phyloP scores from a whole-genome alignment of 2,113 vertebrate genomes.

The Pycnonotus jocosus region DNA sequence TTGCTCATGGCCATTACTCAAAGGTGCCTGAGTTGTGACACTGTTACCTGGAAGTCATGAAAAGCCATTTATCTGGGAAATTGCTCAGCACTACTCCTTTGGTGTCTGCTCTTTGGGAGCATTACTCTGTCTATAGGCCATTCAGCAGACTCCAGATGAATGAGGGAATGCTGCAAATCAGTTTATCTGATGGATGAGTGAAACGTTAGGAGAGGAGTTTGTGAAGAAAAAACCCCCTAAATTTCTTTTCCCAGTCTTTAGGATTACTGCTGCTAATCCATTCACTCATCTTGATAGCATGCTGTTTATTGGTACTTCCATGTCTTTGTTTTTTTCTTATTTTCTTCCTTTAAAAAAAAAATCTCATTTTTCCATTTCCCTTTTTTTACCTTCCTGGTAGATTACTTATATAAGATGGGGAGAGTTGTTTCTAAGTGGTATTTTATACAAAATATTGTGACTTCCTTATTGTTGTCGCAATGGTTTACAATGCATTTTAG shows the following conservation, averaged over 20 bases:
- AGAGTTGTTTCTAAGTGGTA: not conserved
- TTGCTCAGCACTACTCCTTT: not conserved
- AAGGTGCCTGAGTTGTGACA: not conserved
- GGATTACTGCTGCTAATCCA: not conserved
- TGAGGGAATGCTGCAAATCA: not conserved
- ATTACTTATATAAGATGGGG: not conserved
- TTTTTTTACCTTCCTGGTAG: not conserved
- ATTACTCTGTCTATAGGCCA: not conserved
- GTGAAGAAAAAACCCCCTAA: not conserved
- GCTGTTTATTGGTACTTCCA: not conserved
- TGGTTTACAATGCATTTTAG: not conserved
- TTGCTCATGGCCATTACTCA: not conserved
- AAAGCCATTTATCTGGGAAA: not conserved
- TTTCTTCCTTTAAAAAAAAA: too few species aligned
- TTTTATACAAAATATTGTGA: not conserved
- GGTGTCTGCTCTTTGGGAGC: not conserved
- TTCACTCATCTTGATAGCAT: not conserved
- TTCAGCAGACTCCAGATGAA: not conserved
- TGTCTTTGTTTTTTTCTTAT: accelerated
- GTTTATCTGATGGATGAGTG: not conserved
- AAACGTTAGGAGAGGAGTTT: not conserved
- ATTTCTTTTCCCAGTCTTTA: not conserved
- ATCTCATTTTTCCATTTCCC: not conserved
- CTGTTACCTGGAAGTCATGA: not conserved
- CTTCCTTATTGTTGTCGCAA: not conserved